A percentile compares a stretch with the other conserved stretches of the same genome.
Conservation (phyloP, 2,888 invertebrate species). For the Gryllus longicercus region DNA sequence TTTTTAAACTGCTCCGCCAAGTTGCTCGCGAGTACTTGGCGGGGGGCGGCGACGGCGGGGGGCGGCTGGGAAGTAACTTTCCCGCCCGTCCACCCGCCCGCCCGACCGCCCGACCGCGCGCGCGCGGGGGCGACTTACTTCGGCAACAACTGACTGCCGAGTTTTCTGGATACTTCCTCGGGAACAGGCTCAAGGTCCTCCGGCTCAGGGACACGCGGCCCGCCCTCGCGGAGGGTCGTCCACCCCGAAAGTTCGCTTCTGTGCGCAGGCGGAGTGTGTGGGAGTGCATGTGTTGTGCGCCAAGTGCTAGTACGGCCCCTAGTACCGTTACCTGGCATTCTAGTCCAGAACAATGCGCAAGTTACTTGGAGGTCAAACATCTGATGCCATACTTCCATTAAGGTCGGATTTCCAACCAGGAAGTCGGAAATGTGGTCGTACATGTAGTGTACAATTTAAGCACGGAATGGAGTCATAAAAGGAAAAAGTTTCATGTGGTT, state of each 20-base stretch:
- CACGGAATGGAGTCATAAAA: no score
- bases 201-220: background rate
- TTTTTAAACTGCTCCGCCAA: conserved; percentile 17
- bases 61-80: background rate
- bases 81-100: background rate
- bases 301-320: background rate
- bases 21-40: background rate
- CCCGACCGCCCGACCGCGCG: no score
- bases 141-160: conserved; percentile 6
- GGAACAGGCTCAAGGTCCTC: background rate
- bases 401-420: no score
- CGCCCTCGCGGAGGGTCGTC: background rate
- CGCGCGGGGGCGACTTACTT: background rate
- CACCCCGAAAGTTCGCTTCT: background rate
- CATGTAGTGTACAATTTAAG: no score
- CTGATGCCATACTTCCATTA: no score
- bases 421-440: no score
- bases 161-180: conserved; percentile 2
- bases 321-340: no score
- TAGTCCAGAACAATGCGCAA: no score
- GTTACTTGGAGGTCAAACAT: no score
- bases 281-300: background rate
- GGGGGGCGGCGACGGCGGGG: background rate
- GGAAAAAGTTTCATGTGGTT: no score
- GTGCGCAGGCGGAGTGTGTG: background rate